Conservation (phyloP, 37 sponge, comb jelly and placozoan species). For the Tethya wilhelma region DNA sequence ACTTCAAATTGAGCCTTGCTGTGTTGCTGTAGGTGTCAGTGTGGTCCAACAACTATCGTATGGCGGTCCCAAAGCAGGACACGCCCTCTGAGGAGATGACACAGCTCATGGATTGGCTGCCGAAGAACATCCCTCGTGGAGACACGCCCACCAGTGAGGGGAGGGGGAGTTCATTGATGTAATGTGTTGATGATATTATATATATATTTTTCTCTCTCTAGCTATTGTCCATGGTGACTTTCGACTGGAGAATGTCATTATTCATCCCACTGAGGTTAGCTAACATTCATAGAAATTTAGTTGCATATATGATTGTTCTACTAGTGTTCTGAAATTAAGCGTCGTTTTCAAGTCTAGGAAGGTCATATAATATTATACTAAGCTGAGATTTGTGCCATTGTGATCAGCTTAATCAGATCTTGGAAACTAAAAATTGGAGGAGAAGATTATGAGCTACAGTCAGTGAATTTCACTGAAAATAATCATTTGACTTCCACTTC, state of each 20-base stretch:
- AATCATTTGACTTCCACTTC: too few relatives aligned
- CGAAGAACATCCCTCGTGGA: conserved; percentile 51
- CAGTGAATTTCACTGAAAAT: too few relatives aligned
- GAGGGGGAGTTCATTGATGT: background rate
- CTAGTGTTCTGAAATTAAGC: too few relatives aligned
- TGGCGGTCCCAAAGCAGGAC: conserved; percentile 22
- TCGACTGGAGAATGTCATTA: conserved; percentile 75
- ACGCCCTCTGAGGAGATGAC: conserved; percentile 40
- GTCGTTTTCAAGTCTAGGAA: too few relatives aligned
- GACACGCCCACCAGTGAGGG: conserved; percentile 18
- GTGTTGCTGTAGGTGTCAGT: conserved; percentile 57
- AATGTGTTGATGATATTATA: background rate
- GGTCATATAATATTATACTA: background rate
- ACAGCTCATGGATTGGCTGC: conserved; percentile 65
- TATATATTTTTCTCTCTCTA: background rate
- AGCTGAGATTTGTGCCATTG: too few relatives aligned
- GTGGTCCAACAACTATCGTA: conserved; percentile 61
- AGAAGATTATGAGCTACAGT: too few relatives aligned
- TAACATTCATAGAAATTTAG: background rate
- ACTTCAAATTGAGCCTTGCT: too few relatives aligned
- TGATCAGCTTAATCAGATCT: too few relatives aligned
- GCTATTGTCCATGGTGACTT: conserved; percentile 89
- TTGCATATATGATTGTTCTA: too few relatives aligned
- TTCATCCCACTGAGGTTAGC: conserved; percentile 81
- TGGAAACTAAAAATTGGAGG: too few relatives aligned